These are phyloP conservation scores for Teleiodes luculella DNA, from an alignment of 2,888 invertebrate species.

Conservation along the genomic window DNA sequence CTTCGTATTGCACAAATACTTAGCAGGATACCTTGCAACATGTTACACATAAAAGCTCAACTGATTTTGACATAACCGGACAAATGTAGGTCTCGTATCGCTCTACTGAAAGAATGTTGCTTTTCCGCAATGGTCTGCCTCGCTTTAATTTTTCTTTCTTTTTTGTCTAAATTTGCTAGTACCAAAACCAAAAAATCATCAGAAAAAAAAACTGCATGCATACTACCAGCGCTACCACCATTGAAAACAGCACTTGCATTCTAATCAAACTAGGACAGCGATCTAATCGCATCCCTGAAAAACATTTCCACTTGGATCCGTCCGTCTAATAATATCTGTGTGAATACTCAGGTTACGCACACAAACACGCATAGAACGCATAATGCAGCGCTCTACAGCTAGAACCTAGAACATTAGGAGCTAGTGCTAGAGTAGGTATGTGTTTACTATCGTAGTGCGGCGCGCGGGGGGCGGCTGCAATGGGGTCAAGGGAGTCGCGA, in stretches of 20 bases:
- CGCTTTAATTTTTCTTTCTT: too few species aligned
- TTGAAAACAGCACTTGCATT: background rate
- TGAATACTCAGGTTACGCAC: slow-evolving; percentile 26
- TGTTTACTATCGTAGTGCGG: slow-evolving; percentile 64
- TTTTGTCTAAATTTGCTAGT: too few species aligned
- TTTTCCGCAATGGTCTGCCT: too few species aligned
- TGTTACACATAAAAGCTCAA: slow-evolving; percentile 1
- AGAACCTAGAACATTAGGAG: background rate
- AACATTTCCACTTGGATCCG: slow-evolving; percentile 39
- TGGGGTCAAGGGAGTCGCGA: slow-evolving; percentile 76
- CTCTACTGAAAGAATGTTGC: background rate
- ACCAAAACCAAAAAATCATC: too few species aligned
- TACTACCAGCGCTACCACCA: background rate
- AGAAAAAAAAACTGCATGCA: background rate
- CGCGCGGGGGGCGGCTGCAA: slow-evolving; percentile 39
- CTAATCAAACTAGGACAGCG: slow-evolving; percentile 1
- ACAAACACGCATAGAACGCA: slow-evolving; percentile 25
- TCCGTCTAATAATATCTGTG: slow-evolving; percentile 34
- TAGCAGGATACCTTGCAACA: slow-evolving; percentile 1
- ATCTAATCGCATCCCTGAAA: slow-evolving; percentile 41
- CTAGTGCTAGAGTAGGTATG: slow-evolving; percentile 40
- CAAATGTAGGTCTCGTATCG: background rate
- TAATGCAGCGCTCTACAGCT: slow-evolving; percentile 40
- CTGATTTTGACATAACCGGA: slow-evolving; percentile 4
- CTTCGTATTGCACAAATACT: slow-evolving; percentile 4